Evolutionary conservation across 1,140 invertebrate genomes (phyloP), one percentile per base, ranked within the genome.

Genomic region (Lasioglossum baleicum): DNA sequence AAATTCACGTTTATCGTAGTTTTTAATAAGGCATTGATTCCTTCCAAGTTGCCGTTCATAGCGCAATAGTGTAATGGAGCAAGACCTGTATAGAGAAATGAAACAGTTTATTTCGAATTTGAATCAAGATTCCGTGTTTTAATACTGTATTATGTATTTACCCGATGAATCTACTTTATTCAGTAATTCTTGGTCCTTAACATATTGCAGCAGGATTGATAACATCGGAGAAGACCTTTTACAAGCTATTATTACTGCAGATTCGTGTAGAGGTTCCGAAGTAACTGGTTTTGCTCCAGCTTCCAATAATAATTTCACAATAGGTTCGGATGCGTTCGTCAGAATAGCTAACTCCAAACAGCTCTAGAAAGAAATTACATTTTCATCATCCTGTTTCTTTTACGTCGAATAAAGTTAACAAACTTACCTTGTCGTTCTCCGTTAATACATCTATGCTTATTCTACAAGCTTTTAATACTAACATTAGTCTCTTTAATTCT

Each of bases 41-140:
- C 90, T 60, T 86, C 35, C 7, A 84, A 31, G 68, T 89, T 80
- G 17, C 81, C 82, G 26, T 72, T 56, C 31, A 81, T 72, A 2
- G 84, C 75, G 63, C 89, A 91, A 53, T 91, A 88, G 78, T 92
- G 91, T 63, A 92, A 64, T 0, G 90, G 83, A 4, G 88, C 82
- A 0, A 88, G 77, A 48, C 91, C 91, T 90, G 53, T 0, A 53
- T 72, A 70, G 7, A 58, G 48, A 20, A 53, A 42, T 63, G 42
- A 17, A 61, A 51, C 11, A 13, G 0, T 64, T 20, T 53, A 48
- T 44, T 31, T 64, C 5, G 7, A 26, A 40, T 40, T 17, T 20
- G 0, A 64, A 20, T n/a, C 0, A 7, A 8, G 4, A 44, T 17
- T 63, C 22, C 31, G 13, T n/a, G 3, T 2, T 31, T 8, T 1